phyloP scores from a whole-genome alignment of 2,113 vertebrate species.

The Mystacornis crossleyi region DNA sequence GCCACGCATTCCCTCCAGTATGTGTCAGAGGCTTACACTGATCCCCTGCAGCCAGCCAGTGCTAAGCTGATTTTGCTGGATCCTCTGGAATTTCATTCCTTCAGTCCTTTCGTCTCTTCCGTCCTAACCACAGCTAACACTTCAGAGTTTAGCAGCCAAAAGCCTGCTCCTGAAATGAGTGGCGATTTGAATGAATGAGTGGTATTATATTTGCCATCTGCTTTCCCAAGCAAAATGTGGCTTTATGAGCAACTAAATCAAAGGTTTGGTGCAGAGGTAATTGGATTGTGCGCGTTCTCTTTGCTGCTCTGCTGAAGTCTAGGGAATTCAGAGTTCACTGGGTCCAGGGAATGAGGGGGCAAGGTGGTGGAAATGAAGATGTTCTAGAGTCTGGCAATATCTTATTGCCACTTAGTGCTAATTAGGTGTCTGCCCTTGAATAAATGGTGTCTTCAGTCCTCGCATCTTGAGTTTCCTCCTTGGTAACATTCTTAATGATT shows the following conservation, averaged over 20 bases:
- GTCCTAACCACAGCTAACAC: not conserved
- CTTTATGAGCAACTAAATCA: not conserved
- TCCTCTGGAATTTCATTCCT: not conserved
- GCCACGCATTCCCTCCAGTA: not conserved
- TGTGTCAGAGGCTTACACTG: not conserved
- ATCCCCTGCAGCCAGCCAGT: not conserved
- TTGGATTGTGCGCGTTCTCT: rapidly evolving
- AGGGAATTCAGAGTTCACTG: not conserved
- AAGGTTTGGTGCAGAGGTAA: not conserved
- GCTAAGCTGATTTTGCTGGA: slow-evolving; percentile 27
- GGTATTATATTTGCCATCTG: rapidly evolving
- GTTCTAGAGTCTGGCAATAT: not conserved
- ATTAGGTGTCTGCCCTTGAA: not conserved
- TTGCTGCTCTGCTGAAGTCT: not conserved
- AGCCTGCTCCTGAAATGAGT: not conserved
- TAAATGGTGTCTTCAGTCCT: not conserved
- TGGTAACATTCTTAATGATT: not conserved
- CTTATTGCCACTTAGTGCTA: not conserved
- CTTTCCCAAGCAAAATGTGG: not conserved
- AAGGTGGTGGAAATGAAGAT: not conserved
- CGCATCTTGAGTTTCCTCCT: not conserved
- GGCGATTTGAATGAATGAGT: not conserved
- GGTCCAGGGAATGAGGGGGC: not conserved
- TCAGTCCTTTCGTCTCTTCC: not conserved
- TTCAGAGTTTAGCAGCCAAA: not conserved